Conservation (phyloP, 2,888 invertebrate species). For the Pasiphila rectangulata region DNA sequence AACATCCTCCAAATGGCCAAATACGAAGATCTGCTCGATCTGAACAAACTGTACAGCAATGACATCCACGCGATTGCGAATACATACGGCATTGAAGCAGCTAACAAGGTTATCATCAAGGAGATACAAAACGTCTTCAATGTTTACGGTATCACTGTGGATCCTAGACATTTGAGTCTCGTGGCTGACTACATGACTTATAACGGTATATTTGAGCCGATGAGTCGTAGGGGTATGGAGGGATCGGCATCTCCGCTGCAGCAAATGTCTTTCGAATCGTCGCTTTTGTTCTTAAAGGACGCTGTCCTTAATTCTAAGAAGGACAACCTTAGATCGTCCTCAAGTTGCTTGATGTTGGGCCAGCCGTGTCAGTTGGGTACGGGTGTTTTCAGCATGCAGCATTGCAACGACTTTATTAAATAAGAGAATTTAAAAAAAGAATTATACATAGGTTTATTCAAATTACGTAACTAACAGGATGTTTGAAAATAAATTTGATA, state of each 20-base stretch:
- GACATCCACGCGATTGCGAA: constrained; percentile 95
- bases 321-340: constrained; percentile 91
- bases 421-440: no score
- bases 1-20: constrained; percentile 95
- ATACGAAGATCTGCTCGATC: constrained; percentile 87
- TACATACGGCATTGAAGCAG: constrained; percentile 98
- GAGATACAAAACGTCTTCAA: constrained; percentile 98
- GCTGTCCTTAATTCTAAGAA: constrained; percentile 86
- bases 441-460: no score
- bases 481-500: constrained; percentile 13
- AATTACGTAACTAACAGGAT: no score
- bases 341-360: constrained; percentile 92
- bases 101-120: constrained; percentile 92
- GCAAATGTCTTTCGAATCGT: constrained; percentile 99
- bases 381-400: constrained; percentile 83
- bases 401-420: constrained; percentile 44
- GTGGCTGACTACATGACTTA: constrained; percentile 99
- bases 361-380: constrained; percentile 91
- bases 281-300: constrained; percentile 90
- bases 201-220: constrained; percentile 92
- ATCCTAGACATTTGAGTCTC: constrained; percentile 94
- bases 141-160: constrained; percentile 97
- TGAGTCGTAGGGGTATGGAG: constrained; percentile 95
- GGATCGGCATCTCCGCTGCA: constrained; percentile 96
- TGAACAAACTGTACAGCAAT: constrained; percentile 93